phyloP scores from a whole-genome alignment of 2,888 invertebrate species.

The Aricia artaxerxes region DNA sequence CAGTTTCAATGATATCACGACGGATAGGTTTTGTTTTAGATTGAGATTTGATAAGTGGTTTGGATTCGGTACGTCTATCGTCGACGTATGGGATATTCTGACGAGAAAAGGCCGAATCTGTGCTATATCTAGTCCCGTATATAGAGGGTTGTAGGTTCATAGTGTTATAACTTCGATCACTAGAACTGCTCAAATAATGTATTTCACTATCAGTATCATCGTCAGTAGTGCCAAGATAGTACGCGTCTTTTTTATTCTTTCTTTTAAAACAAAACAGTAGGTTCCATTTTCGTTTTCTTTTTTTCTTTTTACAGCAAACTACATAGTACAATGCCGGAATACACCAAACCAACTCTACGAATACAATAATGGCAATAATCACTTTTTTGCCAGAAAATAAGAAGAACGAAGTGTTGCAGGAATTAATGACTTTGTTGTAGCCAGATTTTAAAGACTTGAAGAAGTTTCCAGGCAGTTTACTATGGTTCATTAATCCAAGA shows the following conservation, averaged over 20 bases:
- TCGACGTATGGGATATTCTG: not conserved
- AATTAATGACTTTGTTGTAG: conserved; percentile 10
- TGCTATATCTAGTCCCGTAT: conserved; percentile 16
- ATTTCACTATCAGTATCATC: conserved; percentile 2
- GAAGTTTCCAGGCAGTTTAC: conserved; percentile 42
- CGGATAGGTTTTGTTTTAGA: not conserved
- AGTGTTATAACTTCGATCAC: not conserved
- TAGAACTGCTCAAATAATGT: not conserved
- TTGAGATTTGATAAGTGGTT: not conserved
- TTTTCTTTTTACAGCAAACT: conserved; percentile 41
- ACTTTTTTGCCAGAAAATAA: conserved; percentile 54
- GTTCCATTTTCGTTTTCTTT: conserved; percentile 27
- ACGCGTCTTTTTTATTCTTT: conserved; percentile 7
- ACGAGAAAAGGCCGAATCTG: not conserved
- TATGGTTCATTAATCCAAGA: conserved; percentile 58
- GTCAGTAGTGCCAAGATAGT: not conserved
- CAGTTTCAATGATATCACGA: not conserved
- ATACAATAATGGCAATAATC: conserved; percentile 53
- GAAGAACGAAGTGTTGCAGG: conserved; percentile 36
- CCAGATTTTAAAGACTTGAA: conserved; percentile 35
- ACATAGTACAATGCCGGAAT: conserved; percentile 48
- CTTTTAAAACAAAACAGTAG: conserved; percentile 32
- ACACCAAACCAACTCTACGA: conserved; percentile 65
- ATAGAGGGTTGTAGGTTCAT: conserved; percentile 5
- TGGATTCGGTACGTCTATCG: not conserved